Evolutionary conservation across 1,140 invertebrate species (phyloP), one percentile per base, ranked within the genome.

Genomic region (Andricus grossulariae): DNA sequence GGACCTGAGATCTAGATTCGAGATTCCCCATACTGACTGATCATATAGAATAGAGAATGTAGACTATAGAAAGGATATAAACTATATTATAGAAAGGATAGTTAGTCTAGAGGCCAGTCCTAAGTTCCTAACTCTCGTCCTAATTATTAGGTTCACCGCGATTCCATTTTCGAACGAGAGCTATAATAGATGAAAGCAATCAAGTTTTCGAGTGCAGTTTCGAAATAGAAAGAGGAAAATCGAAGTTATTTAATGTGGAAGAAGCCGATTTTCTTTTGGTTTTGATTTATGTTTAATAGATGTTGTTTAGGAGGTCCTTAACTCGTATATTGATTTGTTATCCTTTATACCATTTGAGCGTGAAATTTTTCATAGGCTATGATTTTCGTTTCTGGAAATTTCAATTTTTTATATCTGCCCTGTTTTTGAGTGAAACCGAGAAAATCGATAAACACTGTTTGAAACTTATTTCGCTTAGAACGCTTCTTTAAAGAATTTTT

Each of bases 101-200:
- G 13, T 39, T 16, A 15, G 60, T 66, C 60, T 66, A 39, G 60
- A 66, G 60, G 60, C 32, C 60, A 45, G 10, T 45, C 10, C 39
- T 45, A 45, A 11, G 39, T 45, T 51, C 18, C 71, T 12, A 51
- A 77, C 21, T 60, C 52, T 52, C 74, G 82, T 73, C 79, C 72
- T 90, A 90, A 90, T 90, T 90, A 84, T 85, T 85, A 82, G 88
- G 87, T 87, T 74, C 79, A 81, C 45, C 79, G 75, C 75, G 71
- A 77, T 81, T 87, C 83, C 83, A 86, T 86, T 85, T 73, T 66
- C 75, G 78, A 85, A 86, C 83, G 77, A 88, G 86, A 32, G 13
- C 76, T 79, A 80, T 88, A 89, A 90, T 88, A 83, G 84, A 90
- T 90, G 88, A 85, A 88, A 87, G 84, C 82, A 85, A 90, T 90